Conservation (phyloP, 1,140 invertebrate species). For the Physella acuta region DNA sequence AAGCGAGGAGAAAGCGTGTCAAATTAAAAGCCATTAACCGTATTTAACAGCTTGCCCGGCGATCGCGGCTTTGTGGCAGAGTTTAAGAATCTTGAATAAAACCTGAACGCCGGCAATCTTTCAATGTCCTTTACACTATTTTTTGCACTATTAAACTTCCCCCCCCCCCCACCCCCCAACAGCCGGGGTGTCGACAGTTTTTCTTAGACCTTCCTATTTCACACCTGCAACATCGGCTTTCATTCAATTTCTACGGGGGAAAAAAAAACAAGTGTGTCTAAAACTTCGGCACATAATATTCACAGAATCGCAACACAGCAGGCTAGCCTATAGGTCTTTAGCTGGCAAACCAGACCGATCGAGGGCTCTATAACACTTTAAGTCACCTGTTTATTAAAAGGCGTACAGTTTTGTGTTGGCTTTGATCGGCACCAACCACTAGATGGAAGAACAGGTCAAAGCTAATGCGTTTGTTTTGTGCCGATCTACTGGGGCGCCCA, state of each 20-base stretch:
- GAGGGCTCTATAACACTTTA: background rate
- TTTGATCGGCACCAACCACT: no score
- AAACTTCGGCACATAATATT: no score
- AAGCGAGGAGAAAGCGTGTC: constrained; percentile 29
- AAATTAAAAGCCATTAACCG: constrained; percentile 33
- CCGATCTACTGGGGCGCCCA: no score
- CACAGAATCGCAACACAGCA: background rate
- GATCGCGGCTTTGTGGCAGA: constrained; percentile 20
- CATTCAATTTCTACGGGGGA: no score
- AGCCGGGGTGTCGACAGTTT: no score
- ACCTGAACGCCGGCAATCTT: background rate
- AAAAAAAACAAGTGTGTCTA: no score
- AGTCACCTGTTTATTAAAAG: constrained; percentile 17
- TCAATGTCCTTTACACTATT: constrained; percentile 12
- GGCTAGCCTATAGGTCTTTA: background rate
- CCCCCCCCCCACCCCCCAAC: constrained; percentile 7
- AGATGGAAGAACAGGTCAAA: no score
- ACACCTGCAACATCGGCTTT: constrained; percentile 23
- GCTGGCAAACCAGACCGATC: background rate
- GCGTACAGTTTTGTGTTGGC: no score
- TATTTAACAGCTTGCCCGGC: constrained; percentile 24
- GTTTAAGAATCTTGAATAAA: background rate
- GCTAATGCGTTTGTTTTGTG: no score
- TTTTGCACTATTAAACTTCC: constrained; percentile 7
- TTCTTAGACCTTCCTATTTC: background rate